Evolutionary conservation across 2,113 vertebrate genomes (phyloP).

Genomic region (Larimichthys polyactis): DNA sequence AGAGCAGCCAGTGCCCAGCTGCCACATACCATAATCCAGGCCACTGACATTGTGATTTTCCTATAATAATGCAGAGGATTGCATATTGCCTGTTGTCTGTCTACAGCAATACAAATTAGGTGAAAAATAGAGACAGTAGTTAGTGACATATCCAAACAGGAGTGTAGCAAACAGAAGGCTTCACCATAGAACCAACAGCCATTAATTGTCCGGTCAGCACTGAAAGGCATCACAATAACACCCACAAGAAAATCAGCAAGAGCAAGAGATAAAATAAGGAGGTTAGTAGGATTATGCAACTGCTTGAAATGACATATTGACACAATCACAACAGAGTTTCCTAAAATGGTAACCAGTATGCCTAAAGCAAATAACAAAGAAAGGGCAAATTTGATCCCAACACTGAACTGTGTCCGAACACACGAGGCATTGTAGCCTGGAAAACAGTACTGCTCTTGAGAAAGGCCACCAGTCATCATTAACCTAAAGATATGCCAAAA

Average conservation of each 20-base stretch:
- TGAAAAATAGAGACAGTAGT: slow-evolving; percentile 72
- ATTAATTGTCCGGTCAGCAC: slow-evolving; percentile 52
- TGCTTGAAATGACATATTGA: slow-evolving; percentile 74
- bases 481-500: background rate
- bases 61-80: slow-evolving; percentile 27
- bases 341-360: slow-evolving; percentile 67
- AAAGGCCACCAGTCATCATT: background rate
- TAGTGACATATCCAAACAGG: slow-evolving; percentile 66
- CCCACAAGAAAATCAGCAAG: slow-evolving; percentile 65
- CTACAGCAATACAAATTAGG: slow-evolving; percentile 70
- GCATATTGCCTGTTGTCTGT: slow-evolving; percentile 44
- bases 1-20: slow-evolving; percentile 32
- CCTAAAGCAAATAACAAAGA: slow-evolving; percentile 46
- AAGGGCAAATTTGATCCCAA: background rate
- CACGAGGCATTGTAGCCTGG: slow-evolving; percentile 11
- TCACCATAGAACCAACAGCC: slow-evolving; percentile 77
- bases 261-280: slow-evolving; percentile 74
- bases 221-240: slow-evolving; percentile 66
- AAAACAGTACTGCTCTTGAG: slow-evolving; percentile 19
- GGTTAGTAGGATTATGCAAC: slow-evolving; percentile 76
- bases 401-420: slow-evolving; percentile 12
- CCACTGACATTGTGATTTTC: slow-evolving; percentile 29
- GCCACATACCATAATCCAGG: slow-evolving; percentile 27
- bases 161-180: slow-evolving; percentile 66
- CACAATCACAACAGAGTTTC: slow-evolving; percentile 71